Percentiles rank a stretch among this genome's conserved stretches.
Conservation (phyloP, 2,888 invertebrate species). For the Scrobipalpa atriplicella region DNA sequence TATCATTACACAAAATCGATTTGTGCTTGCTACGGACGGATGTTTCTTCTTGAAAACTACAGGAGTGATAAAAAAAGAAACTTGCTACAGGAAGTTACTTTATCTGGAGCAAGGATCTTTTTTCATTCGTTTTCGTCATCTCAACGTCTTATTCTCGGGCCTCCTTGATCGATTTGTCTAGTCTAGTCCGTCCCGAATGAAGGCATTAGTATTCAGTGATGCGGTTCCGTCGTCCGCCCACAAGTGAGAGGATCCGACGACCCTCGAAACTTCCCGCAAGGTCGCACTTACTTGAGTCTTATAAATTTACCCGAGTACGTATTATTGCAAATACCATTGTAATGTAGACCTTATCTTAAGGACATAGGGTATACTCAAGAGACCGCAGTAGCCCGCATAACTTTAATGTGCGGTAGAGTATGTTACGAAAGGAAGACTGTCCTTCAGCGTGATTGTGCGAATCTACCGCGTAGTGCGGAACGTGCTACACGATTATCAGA, state of each 20-base stretch:
- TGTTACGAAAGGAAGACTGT: neutral
- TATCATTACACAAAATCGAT: no score
- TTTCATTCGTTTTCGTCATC: no score
- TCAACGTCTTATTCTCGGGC: no score
- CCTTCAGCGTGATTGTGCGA: constrained; percentile 4
- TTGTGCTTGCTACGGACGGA: no score
- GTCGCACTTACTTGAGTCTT: neutral
- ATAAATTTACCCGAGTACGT: neutral
- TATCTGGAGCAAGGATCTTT: no score
- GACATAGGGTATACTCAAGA: neutral
- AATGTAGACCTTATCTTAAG: neutral
- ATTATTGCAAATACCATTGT: neutral
- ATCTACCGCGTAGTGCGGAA: constrained; percentile 5
- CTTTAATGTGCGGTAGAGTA: neutral
- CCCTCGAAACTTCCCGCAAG: constrained; percentile 1
- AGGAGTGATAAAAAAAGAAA: no score
- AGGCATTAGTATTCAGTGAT: constrained; percentile 4
- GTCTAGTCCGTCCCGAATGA: neutral
- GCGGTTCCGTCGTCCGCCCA: constrained; percentile 4
- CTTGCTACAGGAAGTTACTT: no score
- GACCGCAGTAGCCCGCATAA: neutral
- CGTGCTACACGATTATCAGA: constrained; percentile 5
- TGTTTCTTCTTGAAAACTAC: no score
- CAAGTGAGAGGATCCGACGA: constrained; percentile 15
- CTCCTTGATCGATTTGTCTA: neutral